A percentile compares a stretch with the other conserved stretches of the same genome.
Evolutionary conservation across 1,140 invertebrate genomes (phyloP).

Genomic region (Drosophila sproati): DNA sequence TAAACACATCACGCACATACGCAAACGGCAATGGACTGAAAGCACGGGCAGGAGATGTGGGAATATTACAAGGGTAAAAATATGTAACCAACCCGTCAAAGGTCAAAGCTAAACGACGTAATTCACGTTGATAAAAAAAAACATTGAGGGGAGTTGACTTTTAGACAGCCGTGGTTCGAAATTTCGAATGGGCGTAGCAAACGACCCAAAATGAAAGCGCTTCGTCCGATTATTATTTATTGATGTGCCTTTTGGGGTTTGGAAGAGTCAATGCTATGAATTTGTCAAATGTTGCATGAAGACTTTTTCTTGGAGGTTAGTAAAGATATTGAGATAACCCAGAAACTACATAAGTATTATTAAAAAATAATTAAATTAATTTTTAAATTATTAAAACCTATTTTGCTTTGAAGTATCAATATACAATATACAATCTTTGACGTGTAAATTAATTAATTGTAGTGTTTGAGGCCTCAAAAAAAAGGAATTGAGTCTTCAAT

Average conservation of each 20-base stretch:
- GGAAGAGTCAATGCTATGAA: conserved; percentile 8
- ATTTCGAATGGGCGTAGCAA: conserved; percentile 12
- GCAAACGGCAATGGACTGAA: conserved; percentile 31
- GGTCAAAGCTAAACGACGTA: conserved; percentile 66
- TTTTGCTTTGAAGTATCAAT: too few relatives aligned
- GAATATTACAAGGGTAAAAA: conserved; percentile 54
- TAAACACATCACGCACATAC: conserved; percentile 68
- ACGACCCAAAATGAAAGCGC: conserved; percentile 19
- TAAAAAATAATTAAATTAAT: neutral
- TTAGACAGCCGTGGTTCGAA: conserved; percentile 3
- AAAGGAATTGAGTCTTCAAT: too few relatives aligned
- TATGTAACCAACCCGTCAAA: conserved; percentile 59
- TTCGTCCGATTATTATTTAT: conserved; percentile 55
- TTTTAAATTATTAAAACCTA: neutral
- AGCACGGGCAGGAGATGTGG: neutral
- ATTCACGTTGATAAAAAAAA: conserved; percentile 41
- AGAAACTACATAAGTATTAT: neutral
- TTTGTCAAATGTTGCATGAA: neutral
- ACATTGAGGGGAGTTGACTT: conserved; percentile 15
- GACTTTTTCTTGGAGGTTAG: conserved; percentile 18
- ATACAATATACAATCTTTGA: too few relatives aligned
- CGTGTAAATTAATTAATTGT: too few relatives aligned
- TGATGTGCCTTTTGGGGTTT: conserved; percentile 20
- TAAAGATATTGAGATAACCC: conserved; percentile 30
- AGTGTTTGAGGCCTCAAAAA: too few relatives aligned